Conservation (phyloP, 92 coral and sea anemone species). For the Parazoanthus swiftii region DNA sequence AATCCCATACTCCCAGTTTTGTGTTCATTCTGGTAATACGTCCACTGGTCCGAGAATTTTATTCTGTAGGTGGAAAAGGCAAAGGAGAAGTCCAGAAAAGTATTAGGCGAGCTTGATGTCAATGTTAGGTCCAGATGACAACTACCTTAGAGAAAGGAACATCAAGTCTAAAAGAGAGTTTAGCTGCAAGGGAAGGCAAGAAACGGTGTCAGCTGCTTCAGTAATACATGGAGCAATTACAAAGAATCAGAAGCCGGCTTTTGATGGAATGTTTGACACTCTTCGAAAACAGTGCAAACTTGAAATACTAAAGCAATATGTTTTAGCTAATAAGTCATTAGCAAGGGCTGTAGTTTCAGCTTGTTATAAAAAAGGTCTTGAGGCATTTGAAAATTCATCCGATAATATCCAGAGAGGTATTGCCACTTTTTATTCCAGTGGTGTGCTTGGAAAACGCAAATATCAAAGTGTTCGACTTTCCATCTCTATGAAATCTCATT, state of each 20-base stretch:
- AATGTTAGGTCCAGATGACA: slow-evolving; percentile 24
- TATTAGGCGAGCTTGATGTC: neutral
- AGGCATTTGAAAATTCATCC: slow-evolving; percentile 54
- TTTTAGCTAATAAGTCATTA: slow-evolving; percentile 35
- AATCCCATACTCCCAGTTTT: neutral
- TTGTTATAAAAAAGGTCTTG: slow-evolving; percentile 35
- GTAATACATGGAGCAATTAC: slow-evolving; percentile 51
- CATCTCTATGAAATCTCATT: slow-evolving; percentile 55
- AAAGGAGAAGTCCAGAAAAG: too few species aligned
- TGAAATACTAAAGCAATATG: slow-evolving; percentile 44
- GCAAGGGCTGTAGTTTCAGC: slow-evolving; percentile 40
- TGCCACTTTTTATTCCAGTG: slow-evolving; percentile 57
- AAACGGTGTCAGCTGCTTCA: slow-evolving; percentile 47
- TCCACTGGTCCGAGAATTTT: neutral
- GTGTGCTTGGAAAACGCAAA: slow-evolving; percentile 66
- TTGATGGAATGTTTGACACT: too few species aligned
- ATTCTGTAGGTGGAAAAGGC: neutral
- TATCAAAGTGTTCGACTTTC: slow-evolving; percentile 54
- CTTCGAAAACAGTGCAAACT: slow-evolving; percentile 16
- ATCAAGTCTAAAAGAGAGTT: neutral
- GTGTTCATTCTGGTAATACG: neutral
- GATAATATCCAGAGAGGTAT: slow-evolving; percentile 55
- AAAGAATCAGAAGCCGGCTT: neutral
- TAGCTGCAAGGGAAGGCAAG: slow-evolving; percentile 36
- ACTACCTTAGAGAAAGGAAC: slow-evolving; percentile 25